Percentiles rank a stretch among this genome's conserved stretches.
phyloP scores from a whole-genome alignment of 1,140 invertebrate species.

The Calephelis nemesis region DNA sequence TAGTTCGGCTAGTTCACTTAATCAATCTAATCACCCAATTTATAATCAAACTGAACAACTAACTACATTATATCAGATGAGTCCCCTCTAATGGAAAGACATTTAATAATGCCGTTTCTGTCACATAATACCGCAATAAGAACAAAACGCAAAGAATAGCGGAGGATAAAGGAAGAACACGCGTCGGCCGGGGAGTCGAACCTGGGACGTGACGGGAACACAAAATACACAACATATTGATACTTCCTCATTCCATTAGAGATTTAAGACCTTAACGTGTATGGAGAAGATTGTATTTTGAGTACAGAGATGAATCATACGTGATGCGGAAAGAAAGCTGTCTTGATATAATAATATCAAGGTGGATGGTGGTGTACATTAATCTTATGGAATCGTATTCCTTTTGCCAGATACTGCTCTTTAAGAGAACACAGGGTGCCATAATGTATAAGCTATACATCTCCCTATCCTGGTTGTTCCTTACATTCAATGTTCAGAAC shows the following conservation, averaged over 20 bases:
- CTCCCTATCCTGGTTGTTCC: too few species aligned
- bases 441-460: too few species aligned
- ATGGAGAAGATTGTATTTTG: background rate
- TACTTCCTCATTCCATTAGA: background rate
- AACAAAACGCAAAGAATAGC: conserved; percentile 54
- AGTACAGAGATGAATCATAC: background rate
- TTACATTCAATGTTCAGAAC: too few species aligned
- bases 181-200: conserved; percentile 44
- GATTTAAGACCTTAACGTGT: background rate
- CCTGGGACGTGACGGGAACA: conserved; percentile 50
- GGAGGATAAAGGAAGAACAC: conserved; percentile 45
- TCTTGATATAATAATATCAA: conserved; percentile 13
- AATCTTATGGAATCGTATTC: background rate
- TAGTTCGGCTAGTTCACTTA: background rate
- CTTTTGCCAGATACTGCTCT: background rate
- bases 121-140: conserved; percentile 52
- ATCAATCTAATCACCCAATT: conserved; percentile 6
- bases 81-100: conserved; percentile 32
- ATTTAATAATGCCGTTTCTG: conserved; percentile 51
- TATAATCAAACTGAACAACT: background rate
- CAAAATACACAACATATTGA: conserved; percentile 35
- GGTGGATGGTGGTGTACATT: conserved; percentile 12
- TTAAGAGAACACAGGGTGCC: too few species aligned
- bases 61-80: conserved; percentile 3
- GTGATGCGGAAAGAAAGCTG: conserved; percentile 4